phyloP scores from a whole-genome alignment of 2,888 invertebrate species.

The Hyposoter dolosus region DNA sequence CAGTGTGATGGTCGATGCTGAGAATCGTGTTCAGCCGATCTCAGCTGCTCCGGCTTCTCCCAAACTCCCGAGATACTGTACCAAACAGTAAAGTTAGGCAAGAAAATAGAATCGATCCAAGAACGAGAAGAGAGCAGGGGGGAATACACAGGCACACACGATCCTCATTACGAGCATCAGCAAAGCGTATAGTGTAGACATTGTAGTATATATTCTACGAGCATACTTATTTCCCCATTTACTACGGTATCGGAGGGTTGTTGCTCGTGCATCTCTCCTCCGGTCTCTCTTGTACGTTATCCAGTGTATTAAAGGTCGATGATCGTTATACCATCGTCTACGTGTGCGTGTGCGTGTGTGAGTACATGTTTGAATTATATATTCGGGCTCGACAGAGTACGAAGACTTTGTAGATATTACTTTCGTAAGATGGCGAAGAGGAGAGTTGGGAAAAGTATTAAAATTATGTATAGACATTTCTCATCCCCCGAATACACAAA shows the following conservation, averaged over 20 bases:
- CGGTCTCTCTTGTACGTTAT: slow-evolving; percentile 16
- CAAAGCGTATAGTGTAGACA: slow-evolving; percentile 55
- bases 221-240: slow-evolving; percentile 56
- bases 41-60: slow-evolving; percentile 9
- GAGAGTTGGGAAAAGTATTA: slow-evolving; percentile 4
- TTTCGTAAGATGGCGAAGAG: slow-evolving; percentile 49
- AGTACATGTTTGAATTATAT: neutral
- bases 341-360: neutral
- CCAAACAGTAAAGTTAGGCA: slow-evolving; percentile 50
- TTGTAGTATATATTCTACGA: slow-evolving; percentile 46
- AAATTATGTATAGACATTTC: slow-evolving; percentile 44
- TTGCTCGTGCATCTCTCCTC: slow-evolving; percentile 33
- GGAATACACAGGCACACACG: slow-evolving; percentile 77
- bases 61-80: slow-evolving; percentile 41
- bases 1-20: neutral
- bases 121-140: slow-evolving; percentile 50
- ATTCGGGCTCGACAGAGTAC: neutral
- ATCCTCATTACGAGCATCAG: slow-evolving; percentile 81
- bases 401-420: slow-evolving; percentile 51
- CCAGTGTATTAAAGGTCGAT: slow-evolving; percentile 43
- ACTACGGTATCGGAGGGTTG: slow-evolving; percentile 51
- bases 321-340: slow-evolving; percentile 54
- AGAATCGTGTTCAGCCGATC: slow-evolving; percentile 3
- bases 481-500: neutral
- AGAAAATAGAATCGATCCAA: slow-evolving; percentile 26